Evolutionary conservation across 2,888 invertebrate genomes (phyloP), one percentile per base, ranked within the genome.

Genomic region (Mayetiola destructor): DNA sequence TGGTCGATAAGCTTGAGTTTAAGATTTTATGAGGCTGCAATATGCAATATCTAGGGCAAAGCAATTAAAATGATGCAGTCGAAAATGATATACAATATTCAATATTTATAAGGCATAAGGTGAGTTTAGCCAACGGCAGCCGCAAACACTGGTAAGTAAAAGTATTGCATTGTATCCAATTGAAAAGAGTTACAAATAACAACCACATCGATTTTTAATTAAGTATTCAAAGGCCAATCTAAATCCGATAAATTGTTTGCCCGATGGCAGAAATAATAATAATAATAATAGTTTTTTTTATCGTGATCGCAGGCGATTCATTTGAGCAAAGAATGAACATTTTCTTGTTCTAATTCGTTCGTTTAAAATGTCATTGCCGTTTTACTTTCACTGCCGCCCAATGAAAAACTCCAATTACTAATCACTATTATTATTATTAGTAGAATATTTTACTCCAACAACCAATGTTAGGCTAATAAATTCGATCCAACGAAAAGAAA

Each of bases 331-430:
- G 32, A 8, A 42, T 21, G 14, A 42, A 6, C 16, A 39, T 39
- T 18, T 18, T 8, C 18, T 18, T n/a, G n/a, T n/a, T n/a, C n/a
- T 16, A 16, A 5, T 20, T 39, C 16, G 3, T 40, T 10, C 2
- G 27, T 16, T 48, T n/a, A 48, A 48, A 48, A 48, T 48, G 48
- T 48, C 48, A 48, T n/a, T 48, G 48, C 48, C 48, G 48, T 32
- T 8, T 48, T 6, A 27, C 27, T 48, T 48, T 48, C 27, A 48
- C 48, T n/a, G n/a, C n/a, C n/a, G n/a, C n/a, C n/a, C n/a, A n/a
- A n/a, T n/a, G n/a, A n/a, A n/a, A n/a, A n/a, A n/a, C n/a, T n/a
- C n/a, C n/a, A n/a, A n/a, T n/a, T n/a, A n/a, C n/a, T n/a, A n/a
- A n/a, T n/a, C n/a, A n/a, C n/a, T n/a, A n/a, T n/a, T n/a, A n/a